phyloP scores from a whole-genome alignment of 2,797 vertebrate species.

The Schizopygopsis pylzovi region DNA sequence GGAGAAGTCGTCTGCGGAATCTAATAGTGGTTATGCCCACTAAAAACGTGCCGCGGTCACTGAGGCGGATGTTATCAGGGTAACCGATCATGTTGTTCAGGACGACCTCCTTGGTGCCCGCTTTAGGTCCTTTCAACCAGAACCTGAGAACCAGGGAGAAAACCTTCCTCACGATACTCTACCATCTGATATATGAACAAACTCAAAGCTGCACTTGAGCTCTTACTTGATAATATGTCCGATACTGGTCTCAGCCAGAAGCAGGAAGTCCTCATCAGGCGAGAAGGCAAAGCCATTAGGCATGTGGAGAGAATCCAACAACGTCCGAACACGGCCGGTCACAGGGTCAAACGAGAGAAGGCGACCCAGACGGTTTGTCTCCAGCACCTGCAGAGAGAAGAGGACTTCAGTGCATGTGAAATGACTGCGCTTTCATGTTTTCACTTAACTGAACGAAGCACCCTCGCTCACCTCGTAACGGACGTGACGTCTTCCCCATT shows the following conservation, averaged over 20 bases:
- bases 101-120: slow-evolving; percentile 73
- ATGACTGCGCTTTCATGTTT: neutral
- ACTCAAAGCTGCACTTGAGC: neutral
- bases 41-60: slow-evolving; percentile 73
- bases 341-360: slow-evolving; percentile 72
- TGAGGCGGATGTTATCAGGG: slow-evolving; percentile 80
- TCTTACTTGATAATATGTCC: slow-evolving; percentile 72
- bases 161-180: neutral
- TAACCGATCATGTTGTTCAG: slow-evolving; percentile 80
- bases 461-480: slow-evolving; percentile 73
- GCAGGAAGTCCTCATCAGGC: slow-evolving; percentile 72
- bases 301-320: slow-evolving; percentile 78
- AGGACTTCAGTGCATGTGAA: neutral
- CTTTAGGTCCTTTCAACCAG: slow-evolving; percentile 76
- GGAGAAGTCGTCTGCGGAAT: slow-evolving; percentile 66
- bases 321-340: slow-evolving; percentile 59
- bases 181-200: neutral
- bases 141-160: slow-evolving; percentile 63
- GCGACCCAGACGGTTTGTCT: slow-evolving; percentile 76
- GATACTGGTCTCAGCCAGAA: slow-evolving; percentile 79
- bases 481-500: slow-evolving; percentile 78
- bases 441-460: neutral
- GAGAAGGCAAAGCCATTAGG: slow-evolving; percentile 77
- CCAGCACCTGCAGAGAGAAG: slow-evolving; percentile 70
- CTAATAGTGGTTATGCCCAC: slow-evolving; percentile 75